Conservation (phyloP, 1,140 invertebrate species). For the Pemphigus obesinymphae region DNA sequence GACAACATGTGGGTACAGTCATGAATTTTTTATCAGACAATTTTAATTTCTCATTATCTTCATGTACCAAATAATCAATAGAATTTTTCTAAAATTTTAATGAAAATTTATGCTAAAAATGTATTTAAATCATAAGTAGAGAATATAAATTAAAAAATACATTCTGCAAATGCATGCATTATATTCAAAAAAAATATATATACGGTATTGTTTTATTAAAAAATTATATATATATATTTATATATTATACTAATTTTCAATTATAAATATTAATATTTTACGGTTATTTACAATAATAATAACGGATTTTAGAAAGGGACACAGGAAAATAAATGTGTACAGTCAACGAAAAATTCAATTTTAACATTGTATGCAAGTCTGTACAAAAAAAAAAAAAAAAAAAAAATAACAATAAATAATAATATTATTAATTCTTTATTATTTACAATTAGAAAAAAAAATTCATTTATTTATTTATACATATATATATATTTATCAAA, state of each 20-base stretch:
- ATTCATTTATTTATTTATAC: constrained; percentile 28
- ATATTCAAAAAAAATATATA: constrained; percentile 5
- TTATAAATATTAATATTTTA: constrained; percentile 25
- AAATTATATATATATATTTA: constrained; percentile 4
- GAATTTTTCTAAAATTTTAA: no score
- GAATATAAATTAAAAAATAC: neutral
- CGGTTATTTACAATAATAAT: constrained; percentile 28
- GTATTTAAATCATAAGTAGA: no score
- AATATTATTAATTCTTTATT: constrained; percentile 32
- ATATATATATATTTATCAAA: constrained; percentile 41
- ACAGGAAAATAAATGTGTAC: constrained; percentile 9
- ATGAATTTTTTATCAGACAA: no score
- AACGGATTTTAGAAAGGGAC: neutral
- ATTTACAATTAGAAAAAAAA: constrained; percentile 36
- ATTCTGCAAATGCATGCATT: neutral
- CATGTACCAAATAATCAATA: no score
- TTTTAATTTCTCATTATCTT: no score
- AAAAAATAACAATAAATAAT: constrained; percentile 19
- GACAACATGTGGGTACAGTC: no score
- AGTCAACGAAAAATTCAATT: constrained; percentile 18
- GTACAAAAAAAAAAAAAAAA: neutral
- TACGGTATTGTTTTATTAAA: neutral
- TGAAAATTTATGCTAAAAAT: no score
- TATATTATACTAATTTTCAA: neutral
- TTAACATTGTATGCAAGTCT: neutral